Evolutionary conservation across 2,113 vertebrate genomes (phyloP).

Genomic region (Zapornia atra): DNA sequence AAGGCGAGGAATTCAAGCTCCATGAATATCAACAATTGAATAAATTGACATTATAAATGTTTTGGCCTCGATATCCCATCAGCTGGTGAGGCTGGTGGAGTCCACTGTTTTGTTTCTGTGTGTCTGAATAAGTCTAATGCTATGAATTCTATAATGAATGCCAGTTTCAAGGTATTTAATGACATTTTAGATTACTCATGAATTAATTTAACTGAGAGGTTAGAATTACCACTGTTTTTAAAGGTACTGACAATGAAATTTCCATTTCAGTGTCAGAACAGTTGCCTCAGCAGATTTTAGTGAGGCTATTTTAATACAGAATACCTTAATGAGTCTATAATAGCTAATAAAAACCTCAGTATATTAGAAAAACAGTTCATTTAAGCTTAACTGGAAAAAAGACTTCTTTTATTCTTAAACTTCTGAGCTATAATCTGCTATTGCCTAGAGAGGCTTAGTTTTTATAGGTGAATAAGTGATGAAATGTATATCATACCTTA

Average conservation of each 20-base stretch:
- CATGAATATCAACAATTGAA: constrained; percentile 37
- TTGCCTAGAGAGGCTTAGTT: background rate
- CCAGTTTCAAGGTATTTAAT: background rate
- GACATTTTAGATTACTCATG: background rate
- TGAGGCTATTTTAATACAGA: background rate
- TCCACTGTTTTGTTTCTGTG: background rate
- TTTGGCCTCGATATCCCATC: background rate
- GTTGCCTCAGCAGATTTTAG: background rate
- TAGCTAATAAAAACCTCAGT: background rate
- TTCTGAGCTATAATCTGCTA: background rate
- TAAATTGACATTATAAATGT: background rate
- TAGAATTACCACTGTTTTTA: background rate
- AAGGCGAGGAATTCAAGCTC: constrained; percentile 4
- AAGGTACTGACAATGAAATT: background rate
- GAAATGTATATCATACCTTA: background rate
- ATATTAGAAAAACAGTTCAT: background rate
- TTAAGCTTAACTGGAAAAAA: background rate
- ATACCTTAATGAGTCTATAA: background rate
- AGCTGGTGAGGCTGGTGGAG: background rate
- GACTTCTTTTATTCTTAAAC: background rate
- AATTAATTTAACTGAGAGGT: background rate
- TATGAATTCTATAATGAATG: background rate
- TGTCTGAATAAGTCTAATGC: background rate
- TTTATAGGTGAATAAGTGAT: background rate
- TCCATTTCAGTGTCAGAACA: background rate